Evolutionary conservation across 1,140 invertebrate genomes (phyloP), one percentile per base, ranked within the genome.

Genomic region (Coboldia fuscipes): DNA sequence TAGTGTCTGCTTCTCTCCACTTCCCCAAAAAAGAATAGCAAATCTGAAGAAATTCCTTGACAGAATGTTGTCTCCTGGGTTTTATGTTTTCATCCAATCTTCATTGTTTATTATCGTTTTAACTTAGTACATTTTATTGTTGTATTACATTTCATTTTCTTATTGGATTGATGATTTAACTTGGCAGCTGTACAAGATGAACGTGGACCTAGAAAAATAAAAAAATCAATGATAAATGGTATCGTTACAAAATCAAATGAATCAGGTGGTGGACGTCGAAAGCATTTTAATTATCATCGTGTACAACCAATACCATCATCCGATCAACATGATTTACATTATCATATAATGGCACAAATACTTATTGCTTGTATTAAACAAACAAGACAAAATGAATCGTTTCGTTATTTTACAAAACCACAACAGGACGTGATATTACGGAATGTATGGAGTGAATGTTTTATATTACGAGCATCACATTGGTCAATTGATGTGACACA

Each of bases 141-240:
- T 37, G 24, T 4, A 4, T 22, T 28, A 31, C n/a, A 28, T 35
- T 13, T 28, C 7, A 5, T 10, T 37, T 20, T 23, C 12, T 24
- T 8, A 17, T 14, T 10, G 6, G 6, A 14, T 18, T 21, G 16
- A n/a, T n/a, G n/a, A n/a, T n/a, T n/a, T n/a, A n/a, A 30, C 16
- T 33, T 51, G 54, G 31, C 37, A 63, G 79, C 79, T 26, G 79
- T 83, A 4, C 79, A 83, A 57, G 72, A 79, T 54, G 79, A 82
- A 50, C 53, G 79, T 37, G 79, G 78, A 4, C 79, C 79, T 2
- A 58, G 76, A 30, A 64, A 60, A 43, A 56, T 46, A 23, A 68
- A 57, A 20, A 22, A 36, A 33, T 38, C 37, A 35, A 36, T 37
- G 14, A 32, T 35, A 26, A 28, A 36, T 34, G 27, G 22, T 23